Conservation (phyloP, 2,113 vertebrate species). For the Pandion haliaetus region DNA sequence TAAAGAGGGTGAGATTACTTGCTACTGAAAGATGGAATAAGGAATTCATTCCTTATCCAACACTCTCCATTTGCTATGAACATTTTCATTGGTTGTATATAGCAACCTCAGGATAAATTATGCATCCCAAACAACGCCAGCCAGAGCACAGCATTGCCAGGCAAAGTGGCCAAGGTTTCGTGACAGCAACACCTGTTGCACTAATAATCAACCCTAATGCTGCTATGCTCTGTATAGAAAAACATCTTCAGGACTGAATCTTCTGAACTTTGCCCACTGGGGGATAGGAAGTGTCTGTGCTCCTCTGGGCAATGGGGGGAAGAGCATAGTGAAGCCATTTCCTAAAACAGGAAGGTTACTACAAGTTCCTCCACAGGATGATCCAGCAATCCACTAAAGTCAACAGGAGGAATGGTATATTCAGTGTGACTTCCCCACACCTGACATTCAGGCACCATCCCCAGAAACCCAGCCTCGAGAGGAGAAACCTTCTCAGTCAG, state of each 20-base stretch:
- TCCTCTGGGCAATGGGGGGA: neutral
- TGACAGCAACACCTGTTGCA: neutral
- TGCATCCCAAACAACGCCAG: neutral
- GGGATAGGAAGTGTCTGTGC: neutral
- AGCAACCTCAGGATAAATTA: neutral
- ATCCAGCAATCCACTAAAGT: neutral
- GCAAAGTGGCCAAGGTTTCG: neutral
- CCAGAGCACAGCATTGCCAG: neutral
- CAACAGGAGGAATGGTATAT: neutral
- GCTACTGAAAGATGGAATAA: neutral
- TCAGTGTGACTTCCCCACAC: neutral
- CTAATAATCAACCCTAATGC: neutral
- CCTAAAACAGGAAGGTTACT: neutral
- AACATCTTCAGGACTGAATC: neutral
- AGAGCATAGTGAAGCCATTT: neutral
- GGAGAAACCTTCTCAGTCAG: neutral
- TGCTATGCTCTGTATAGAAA: neutral
- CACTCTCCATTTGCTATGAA: neutral
- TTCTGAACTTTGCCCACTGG: fast-evolving
- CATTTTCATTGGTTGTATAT: neutral
- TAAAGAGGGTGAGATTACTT: neutral
- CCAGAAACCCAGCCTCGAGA: neutral
- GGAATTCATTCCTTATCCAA: neutral
- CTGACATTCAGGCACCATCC: neutral
- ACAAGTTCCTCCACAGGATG: neutral